Conservation (phyloP, 2,888 invertebrate genomes). For the Coremacera marginata region DNA sequence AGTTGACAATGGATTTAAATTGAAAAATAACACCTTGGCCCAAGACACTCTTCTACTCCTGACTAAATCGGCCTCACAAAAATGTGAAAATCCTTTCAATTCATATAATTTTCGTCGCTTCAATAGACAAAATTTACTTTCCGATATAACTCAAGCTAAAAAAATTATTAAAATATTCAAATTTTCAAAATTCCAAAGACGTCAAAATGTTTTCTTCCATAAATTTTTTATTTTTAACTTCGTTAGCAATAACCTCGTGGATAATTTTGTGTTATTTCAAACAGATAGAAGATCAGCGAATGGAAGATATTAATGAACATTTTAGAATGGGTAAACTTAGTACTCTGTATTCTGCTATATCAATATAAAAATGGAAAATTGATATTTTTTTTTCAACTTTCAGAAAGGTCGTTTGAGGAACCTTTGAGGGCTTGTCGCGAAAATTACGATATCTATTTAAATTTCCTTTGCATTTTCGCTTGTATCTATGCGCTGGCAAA, state of each 20-base stretch:
- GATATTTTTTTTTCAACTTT: background rate
- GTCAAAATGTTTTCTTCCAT: slow-evolving; percentile 48
- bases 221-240: slow-evolving; percentile 50
- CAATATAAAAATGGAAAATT: background rate
- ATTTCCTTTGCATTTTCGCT: slow-evolving; percentile 57
- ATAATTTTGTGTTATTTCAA: slow-evolving; percentile 49
- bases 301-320: slow-evolving; percentile 10
- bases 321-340: slow-evolving; percentile 23
- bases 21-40: too few relatives aligned
- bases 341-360: background rate
- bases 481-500: slow-evolving; percentile 57
- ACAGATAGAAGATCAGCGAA: slow-evolving; percentile 44
- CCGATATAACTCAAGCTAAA: slow-evolving; percentile 18
- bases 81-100: too few relatives aligned
- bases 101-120: background rate
- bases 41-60: too few relatives aligned
- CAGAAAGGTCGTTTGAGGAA: slow-evolving; percentile 35
- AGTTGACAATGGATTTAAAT: too few relatives aligned
- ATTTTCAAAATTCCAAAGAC: slow-evolving; percentile 43
- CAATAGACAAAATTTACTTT: background rate
- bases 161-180: slow-evolving; percentile 23
- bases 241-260: slow-evolving; percentile 50
- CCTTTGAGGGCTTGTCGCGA: slow-evolving; percentile 31
- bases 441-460: slow-evolving; percentile 51
- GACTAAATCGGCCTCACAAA: too few relatives aligned